phyloP scores from a whole-genome alignment of 2,888 invertebrate species.

The Quadroppia sp. region DNA sequence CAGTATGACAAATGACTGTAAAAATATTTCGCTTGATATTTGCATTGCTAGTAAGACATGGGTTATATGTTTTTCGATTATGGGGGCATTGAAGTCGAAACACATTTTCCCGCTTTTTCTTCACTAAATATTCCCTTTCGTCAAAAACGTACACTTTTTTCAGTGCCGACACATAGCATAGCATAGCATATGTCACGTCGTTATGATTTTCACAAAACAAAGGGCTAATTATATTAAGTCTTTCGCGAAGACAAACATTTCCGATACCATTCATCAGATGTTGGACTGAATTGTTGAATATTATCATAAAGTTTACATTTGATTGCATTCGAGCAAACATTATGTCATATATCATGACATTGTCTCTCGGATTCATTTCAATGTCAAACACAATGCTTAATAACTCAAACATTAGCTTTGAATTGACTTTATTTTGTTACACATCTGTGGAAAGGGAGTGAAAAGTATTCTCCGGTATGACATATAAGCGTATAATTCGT shows the following conservation, averaged over 20 bases:
- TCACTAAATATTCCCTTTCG: background rate
- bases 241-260: background rate
- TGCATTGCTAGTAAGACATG: background rate
- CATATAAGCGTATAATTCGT: background rate
- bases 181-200: slow-evolving; percentile 24
- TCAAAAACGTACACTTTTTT: background rate
- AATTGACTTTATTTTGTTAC: background rate
- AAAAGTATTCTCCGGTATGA: background rate
- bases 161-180: background rate
- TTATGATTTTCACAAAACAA: background rate
- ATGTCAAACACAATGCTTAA: no score
- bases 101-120: slow-evolving; percentile 6
- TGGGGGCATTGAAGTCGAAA: slow-evolving; percentile 11
- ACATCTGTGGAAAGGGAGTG: background rate
- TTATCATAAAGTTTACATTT: no score
- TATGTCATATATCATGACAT: no score
- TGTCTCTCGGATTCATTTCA: no score
- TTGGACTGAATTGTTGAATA: no score
- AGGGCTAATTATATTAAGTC: slow-evolving; percentile 18
- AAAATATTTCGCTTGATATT: slow-evolving; percentile 22
- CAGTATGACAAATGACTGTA: slow-evolving; percentile 27
- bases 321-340: no score
- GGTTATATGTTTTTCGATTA: background rate
- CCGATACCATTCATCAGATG: slow-evolving; percentile 12
- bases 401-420: no score